Evolutionary conservation across 2,113 vertebrate genomes (phyloP).

Genomic region (Tauraco erythrolophus): DNA sequence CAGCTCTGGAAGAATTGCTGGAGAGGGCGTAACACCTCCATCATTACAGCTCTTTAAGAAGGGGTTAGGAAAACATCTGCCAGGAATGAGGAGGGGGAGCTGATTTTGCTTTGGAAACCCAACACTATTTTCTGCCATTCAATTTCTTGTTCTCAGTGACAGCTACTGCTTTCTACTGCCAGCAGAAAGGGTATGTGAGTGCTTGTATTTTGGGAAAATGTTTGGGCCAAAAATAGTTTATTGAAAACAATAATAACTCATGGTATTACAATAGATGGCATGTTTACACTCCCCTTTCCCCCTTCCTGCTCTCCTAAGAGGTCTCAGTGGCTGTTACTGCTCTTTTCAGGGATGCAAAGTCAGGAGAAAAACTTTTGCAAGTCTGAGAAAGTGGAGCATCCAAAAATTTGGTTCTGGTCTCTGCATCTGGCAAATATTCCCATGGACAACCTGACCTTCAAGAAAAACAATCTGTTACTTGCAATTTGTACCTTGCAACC

Average conservation of each 20-base stretch:
- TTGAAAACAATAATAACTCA: background rate
- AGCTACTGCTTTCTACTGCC: background rate
- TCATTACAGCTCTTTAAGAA: constrained; percentile 6
- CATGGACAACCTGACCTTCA: background rate
- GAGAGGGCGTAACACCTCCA: background rate
- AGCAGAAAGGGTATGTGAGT: background rate
- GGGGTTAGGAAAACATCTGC: constrained; percentile 28
- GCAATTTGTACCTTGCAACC: background rate
- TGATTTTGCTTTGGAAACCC: background rate
- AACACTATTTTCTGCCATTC: background rate
- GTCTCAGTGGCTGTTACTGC: background rate
- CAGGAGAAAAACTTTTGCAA: background rate
- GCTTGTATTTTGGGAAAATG: background rate
- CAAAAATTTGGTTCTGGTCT: background rate
- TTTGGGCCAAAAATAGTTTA: background rate
- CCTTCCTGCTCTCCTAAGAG: background rate
- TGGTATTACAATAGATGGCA: background rate
- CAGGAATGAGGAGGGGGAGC: background rate
- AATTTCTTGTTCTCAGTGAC: background rate
- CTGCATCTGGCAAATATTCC: background rate
- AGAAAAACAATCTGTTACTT: background rate
- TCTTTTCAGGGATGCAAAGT: background rate
- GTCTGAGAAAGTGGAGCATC: background rate
- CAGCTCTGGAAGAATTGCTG: background rate
- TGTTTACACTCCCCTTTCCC: background rate